These are phyloP conservation scores for Anoncus sp. DNA, from an alignment of 2,888 invertebrate genomes.

Conservation along the genomic window DNA sequence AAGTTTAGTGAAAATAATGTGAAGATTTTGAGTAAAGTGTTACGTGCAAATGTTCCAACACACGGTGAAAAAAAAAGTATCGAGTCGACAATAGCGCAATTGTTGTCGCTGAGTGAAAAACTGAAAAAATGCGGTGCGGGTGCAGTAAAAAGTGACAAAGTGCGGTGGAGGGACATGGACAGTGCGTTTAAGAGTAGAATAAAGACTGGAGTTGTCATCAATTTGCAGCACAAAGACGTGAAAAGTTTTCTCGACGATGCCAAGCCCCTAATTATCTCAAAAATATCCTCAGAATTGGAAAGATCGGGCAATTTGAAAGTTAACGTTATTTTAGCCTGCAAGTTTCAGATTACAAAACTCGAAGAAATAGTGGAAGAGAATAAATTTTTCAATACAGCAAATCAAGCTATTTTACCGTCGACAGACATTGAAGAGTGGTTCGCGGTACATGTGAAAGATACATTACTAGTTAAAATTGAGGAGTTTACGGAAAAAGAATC, in stretches of 20 bases:
- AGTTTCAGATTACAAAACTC: slow-evolving; percentile 24
- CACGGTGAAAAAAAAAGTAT: background rate
- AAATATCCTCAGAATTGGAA: background rate
- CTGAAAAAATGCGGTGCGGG: background rate
- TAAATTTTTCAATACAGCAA: slow-evolving; percentile 67
- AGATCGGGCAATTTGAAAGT: slow-evolving; percentile 28
- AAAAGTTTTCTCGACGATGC: slow-evolving; percentile 26
- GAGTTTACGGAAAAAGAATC: slow-evolving; percentile 60
- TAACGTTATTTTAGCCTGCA: slow-evolving; percentile 24
- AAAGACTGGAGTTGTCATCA: slow-evolving; percentile 2
- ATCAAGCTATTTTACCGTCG: slow-evolving; percentile 59
- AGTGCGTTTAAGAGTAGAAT: slow-evolving; percentile 9
- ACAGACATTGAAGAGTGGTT: slow-evolving; percentile 61
- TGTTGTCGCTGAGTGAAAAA: background rate
- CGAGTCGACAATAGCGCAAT: background rate
- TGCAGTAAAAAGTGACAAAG: background rate
- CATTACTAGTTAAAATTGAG: slow-evolving; percentile 40
- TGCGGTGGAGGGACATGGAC: slow-evolving; percentile 6
- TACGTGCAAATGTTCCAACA: background rate
- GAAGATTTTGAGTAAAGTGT: slow-evolving; percentile 9
- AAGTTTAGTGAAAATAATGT: slow-evolving; percentile 25
- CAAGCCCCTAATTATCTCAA: background rate
- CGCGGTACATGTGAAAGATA: background rate
- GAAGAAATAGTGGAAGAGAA: slow-evolving; percentile 40
- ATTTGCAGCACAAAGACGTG: slow-evolving; percentile 30